Conservation (phyloP, 2,888 invertebrate species). For the Fragum fragum region DNA sequence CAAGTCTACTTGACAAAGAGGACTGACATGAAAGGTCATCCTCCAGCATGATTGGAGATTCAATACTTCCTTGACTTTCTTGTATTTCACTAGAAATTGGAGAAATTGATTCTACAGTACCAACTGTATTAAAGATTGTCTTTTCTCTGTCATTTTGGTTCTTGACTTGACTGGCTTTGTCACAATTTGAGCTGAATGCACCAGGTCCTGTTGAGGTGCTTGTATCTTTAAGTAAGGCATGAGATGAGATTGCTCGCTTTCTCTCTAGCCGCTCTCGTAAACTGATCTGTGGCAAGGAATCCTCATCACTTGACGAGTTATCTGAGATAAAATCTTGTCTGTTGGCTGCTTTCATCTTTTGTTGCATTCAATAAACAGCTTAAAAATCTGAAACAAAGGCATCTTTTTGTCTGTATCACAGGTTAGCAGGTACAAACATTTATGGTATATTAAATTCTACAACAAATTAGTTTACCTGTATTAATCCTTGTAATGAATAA, state of each 20-base stretch:
- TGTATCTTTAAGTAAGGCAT: background rate
- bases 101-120: background rate
- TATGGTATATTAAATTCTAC: too few species aligned
- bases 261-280: slow-evolving; percentile 54
- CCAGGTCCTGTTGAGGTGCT: background rate
- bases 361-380: too few species aligned
- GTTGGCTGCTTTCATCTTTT: background rate
- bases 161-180: background rate
- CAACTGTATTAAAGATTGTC: background rate
- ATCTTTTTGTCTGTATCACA: too few species aligned
- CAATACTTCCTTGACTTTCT: background rate
- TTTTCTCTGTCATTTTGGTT: background rate
- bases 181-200: background rate
- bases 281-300: slow-evolving; percentile 54
- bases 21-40: background rate
- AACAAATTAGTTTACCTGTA: too few species aligned
- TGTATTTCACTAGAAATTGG: background rate
- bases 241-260: slow-evolving; percentile 35
- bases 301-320: slow-evolving; percentile 58
- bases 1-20: background rate
- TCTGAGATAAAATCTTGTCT: slow-evolving; percentile 56
- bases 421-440: too few species aligned
- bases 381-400: too few species aligned
- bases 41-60: background rate
- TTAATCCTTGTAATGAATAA: too few species aligned